A percentile compares a stretch with the other conserved stretches of the same genome.
These are phyloP conservation scores for Drosophila serrata DNA, from an alignment of 1,140 invertebrate genomes.

Conservation along the genomic window DNA sequence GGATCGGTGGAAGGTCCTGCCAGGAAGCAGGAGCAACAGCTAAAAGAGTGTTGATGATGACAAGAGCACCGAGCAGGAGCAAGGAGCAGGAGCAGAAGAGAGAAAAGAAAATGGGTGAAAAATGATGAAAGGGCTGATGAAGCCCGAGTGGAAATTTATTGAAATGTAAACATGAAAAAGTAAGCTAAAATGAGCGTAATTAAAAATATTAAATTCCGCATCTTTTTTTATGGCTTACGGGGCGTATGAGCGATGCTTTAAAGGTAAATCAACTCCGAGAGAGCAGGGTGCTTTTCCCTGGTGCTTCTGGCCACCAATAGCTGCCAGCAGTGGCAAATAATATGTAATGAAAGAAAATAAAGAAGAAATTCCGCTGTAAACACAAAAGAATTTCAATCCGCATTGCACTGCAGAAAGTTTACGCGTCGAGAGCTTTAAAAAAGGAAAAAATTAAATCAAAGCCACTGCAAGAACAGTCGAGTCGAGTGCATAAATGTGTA, in stretches of 20 bases:
- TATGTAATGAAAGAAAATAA: slow-evolving; percentile 48
- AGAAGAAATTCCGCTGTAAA: slow-evolving; percentile 71
- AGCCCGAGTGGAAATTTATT: slow-evolving; percentile 63
- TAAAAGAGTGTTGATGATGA: slow-evolving; percentile 64
- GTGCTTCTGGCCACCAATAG: slow-evolving; percentile 34
- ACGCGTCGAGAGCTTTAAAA: slow-evolving; percentile 18
- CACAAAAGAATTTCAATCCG: slow-evolving; percentile 81
- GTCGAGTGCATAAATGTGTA: slow-evolving; percentile 25
- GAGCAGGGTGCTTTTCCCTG: slow-evolving; percentile 4
- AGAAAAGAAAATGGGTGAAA: slow-evolving; percentile 13
- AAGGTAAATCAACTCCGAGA: slow-evolving; percentile 46
- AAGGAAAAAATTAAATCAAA: background rate
- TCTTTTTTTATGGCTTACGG: slow-evolving; percentile 22
- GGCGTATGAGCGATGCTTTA: slow-evolving; percentile 57
- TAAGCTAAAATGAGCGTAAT: slow-evolving; percentile 70
- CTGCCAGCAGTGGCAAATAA: slow-evolving; percentile 46
- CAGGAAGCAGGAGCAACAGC: slow-evolving; percentile 21
- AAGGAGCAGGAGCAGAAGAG: too few relatives aligned
- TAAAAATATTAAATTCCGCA: slow-evolving; percentile 66
- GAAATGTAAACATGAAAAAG: slow-evolving; percentile 77
- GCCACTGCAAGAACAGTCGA: slow-evolving; percentile 31
- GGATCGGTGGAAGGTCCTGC: slow-evolving; percentile 4
- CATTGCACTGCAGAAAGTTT: slow-evolving; percentile 74
- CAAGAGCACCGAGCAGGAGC: slow-evolving; percentile 40
- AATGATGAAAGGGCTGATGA: slow-evolving; percentile 57